phyloP scores from a whole-genome alignment of 2,888 invertebrate genomes.

The Andrena camellia region DNA sequence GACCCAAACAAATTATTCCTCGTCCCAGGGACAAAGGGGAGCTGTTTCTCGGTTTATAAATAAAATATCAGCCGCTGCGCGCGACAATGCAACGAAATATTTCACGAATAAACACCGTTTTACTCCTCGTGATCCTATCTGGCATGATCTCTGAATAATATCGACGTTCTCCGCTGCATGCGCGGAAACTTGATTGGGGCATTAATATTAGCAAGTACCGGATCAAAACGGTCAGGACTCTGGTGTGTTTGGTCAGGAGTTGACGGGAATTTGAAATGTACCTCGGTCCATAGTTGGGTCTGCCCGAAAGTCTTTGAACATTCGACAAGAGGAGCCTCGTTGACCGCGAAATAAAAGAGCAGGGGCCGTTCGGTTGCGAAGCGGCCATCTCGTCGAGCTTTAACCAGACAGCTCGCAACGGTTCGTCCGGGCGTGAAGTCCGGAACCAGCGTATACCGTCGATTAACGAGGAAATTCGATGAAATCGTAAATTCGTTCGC shows the following conservation, averaged over 20 bases:
- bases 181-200: background rate
- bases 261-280: constrained; percentile 18
- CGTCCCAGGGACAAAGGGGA: background rate
- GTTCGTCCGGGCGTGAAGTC: constrained; percentile 70
- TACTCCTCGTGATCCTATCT: background rate
- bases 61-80: constrained; percentile 14
- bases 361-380: constrained; percentile 27
- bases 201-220: background rate
- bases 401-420: constrained; percentile 54
- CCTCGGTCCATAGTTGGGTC: background rate
- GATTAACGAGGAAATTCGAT: constrained; percentile 81
- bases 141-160: background rate
- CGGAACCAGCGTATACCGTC: constrained; percentile 72
- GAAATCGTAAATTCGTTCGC: constrained; percentile 79
- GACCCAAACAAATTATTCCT: constrained; percentile 10
- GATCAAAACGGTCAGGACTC: constrained; percentile 1
- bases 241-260: background rate
- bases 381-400: constrained; percentile 60
- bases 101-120: background rate
- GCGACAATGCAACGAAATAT: background rate
- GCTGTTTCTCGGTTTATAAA: constrained; percentile 1
- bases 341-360: constrained; percentile 35
- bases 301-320: constrained; percentile 43
- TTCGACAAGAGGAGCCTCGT: constrained; percentile 30
- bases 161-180: background rate